phyloP scores from a whole-genome alignment of 2,888 invertebrate species.

The Parnassius orleans region DNA sequence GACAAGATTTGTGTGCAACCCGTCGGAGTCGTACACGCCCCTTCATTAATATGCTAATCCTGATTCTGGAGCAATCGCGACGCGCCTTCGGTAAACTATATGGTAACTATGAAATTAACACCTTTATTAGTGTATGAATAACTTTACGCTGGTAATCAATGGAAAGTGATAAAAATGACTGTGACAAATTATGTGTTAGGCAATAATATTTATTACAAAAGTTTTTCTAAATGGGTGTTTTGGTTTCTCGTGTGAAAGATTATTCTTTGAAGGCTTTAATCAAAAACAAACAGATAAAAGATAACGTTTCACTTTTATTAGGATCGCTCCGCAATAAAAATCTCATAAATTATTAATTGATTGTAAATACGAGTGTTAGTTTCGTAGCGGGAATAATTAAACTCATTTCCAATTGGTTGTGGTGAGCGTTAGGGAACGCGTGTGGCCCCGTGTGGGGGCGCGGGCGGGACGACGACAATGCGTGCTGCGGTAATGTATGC shows the following conservation, averaged over 20 bases:
- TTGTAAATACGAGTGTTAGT: conserved; percentile 28
- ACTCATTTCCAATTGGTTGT: conserved; percentile 42
- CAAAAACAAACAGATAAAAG: conserved; percentile 24
- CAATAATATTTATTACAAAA: conserved; percentile 14
- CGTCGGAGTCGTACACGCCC: conserved; percentile 50
- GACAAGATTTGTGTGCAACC: conserved; percentile 60
- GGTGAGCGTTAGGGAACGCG: conserved; percentile 40
- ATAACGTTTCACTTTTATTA: conserved; percentile 22
- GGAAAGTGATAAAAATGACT: too few relatives aligned
- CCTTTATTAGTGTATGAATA: conserved; percentile 9
- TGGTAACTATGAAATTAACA: conserved; percentile 33
- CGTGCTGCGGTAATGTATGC: conserved; percentile 69
- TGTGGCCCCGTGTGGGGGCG: conserved; percentile 48
- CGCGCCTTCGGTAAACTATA: conserved; percentile 33
- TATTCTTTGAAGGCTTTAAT: conserved; percentile 18
- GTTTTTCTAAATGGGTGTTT: conserved; percentile 1
- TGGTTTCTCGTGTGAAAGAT: conserved; percentile 23
- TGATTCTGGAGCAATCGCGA: conserved; percentile 55
- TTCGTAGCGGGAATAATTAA: conserved; percentile 36
- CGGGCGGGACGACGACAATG: conserved; percentile 37
- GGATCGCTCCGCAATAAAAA: conserved; percentile 24
- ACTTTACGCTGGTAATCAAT: too few relatives aligned
- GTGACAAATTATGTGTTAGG: too few relatives aligned
- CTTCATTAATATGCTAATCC: conserved; percentile 78
- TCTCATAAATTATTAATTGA: conserved; percentile 29